Conservation (phyloP, 2,888 invertebrate species). For the Papilio gigon region DNA sequence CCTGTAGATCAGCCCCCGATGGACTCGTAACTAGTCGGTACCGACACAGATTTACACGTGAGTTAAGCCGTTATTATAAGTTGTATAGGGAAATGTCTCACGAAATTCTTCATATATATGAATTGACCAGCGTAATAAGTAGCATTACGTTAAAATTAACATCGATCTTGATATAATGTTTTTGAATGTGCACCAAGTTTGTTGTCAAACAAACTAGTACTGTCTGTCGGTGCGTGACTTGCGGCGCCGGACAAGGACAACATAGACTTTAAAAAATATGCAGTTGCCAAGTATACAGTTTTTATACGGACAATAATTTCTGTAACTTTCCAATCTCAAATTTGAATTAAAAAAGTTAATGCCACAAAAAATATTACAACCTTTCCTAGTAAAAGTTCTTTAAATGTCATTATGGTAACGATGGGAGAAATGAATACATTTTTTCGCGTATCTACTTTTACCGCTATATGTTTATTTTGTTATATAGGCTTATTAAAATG, state of each 20-base stretch:
- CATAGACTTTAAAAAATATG: slow-evolving; percentile 33
- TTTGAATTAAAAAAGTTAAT: background rate
- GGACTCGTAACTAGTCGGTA: too few relatives aligned
- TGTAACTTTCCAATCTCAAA: background rate
- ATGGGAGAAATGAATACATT: too few relatives aligned
- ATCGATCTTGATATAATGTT: background rate
- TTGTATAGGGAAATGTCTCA: too few relatives aligned
- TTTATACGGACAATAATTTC: background rate
- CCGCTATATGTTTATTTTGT: background rate
- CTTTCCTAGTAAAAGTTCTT: background rate
- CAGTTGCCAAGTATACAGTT: slow-evolving; percentile 6
- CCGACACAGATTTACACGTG: too few relatives aligned
- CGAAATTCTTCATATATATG: too few relatives aligned
- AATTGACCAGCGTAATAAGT: too few relatives aligned
- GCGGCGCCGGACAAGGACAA: slow-evolving; percentile 41
- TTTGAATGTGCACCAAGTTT: slow-evolving; percentile 31
- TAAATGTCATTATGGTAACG: background rate
- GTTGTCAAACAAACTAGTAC: slow-evolving; percentile 42
- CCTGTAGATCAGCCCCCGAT: too few relatives aligned
- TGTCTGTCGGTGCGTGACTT: slow-evolving; percentile 40
- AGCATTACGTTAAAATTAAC: background rate
- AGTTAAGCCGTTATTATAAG: too few relatives aligned
- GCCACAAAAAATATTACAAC: background rate
- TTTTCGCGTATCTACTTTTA: background rate
- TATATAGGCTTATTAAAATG: background rate